Evolutionary conservation across 2,113 vertebrate genomes (phyloP).

Genomic region (Montifringilla adamsi): DNA sequence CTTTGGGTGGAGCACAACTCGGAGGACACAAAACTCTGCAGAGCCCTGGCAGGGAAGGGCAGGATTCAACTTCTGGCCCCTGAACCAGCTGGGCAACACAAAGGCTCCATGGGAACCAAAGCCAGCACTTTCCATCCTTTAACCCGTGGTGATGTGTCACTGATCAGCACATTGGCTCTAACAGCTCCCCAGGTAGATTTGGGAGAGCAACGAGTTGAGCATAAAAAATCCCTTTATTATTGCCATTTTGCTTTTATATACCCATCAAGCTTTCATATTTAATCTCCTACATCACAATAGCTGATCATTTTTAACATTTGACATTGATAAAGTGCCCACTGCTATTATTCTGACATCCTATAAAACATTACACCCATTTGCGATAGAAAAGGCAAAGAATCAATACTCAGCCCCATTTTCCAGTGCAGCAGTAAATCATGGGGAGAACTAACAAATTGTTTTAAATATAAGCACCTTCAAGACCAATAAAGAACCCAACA

Average conservation of each 20-base stretch:
- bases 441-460: constrained; percentile 80
- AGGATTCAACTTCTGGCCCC: background rate
- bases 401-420: constrained; percentile 81
- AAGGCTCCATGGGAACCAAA: background rate
- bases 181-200: constrained; percentile 71
- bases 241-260: constrained; percentile 82
- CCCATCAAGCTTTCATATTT: constrained; percentile 84
- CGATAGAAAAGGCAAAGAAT: constrained; percentile 83
- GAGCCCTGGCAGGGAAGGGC: background rate
- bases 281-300: constrained; percentile 84
- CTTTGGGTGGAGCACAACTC: fast-evolving
- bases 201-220: constrained; percentile 73
- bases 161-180: constrained; percentile 60
- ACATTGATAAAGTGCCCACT: constrained; percentile 83
- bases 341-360: constrained; percentile 85
- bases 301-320: constrained; percentile 85
- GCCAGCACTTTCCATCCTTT: background rate
- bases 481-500: constrained; percentile 68
- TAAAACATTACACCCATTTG: constrained; percentile 85
- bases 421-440: constrained; percentile 75
- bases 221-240: constrained; percentile 82
- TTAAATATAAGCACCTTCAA: constrained; percentile 81
- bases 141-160: constrained; percentile 53
- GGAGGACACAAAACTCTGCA: fast-evolving
- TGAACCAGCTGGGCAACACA: fast-evolving